Percentiles rank a stretch among this genome's conserved stretches.
phyloP scores from a whole-genome alignment of 2,797 vertebrate species.

The Halcyon chelicuti region DNA sequence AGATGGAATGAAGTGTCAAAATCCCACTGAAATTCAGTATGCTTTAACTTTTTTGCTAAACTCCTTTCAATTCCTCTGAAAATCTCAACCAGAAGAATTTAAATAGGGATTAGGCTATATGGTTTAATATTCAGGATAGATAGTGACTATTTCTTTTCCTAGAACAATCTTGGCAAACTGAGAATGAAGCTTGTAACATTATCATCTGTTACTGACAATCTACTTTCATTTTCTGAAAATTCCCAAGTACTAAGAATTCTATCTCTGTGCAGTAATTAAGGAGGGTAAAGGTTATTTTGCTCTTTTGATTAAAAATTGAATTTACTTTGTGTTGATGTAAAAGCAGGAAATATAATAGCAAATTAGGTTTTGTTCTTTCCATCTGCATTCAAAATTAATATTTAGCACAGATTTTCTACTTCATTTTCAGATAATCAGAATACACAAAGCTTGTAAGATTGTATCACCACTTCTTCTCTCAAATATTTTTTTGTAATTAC shows the following conservation, averaged over 20 bases:
- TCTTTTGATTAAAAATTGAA: slow-evolving; percentile 59
- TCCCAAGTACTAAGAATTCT: slow-evolving; percentile 18
- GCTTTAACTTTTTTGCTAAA: neutral
- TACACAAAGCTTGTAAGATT: slow-evolving; percentile 44
- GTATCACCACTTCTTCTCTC: neutral
- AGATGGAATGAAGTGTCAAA: neutral
- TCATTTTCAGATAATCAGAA: slow-evolving; percentile 59
- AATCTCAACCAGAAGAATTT: neutral
- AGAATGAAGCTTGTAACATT: neutral
- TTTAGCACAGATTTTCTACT: slow-evolving; percentile 42
- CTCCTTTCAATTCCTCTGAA: neutral
- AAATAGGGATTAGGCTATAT: neutral
- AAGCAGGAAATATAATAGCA: slow-evolving; percentile 30
- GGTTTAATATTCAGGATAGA: neutral
- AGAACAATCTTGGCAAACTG: neutral
- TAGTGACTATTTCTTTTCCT: neutral
- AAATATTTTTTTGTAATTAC: slow-evolving; percentile 5
- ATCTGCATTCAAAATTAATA: slow-evolving; percentile 29
- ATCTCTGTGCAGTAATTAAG: slow-evolving; percentile 33
- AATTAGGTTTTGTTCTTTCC: slow-evolving; percentile 29
- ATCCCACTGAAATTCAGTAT: neutral
- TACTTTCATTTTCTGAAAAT: slow-evolving; percentile 22
- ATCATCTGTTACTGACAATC: neutral
- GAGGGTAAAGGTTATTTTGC: slow-evolving; percentile 12
- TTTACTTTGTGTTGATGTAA: slow-evolving; percentile 60